Evolutionary conservation across 35 echinoderm and acorn worm genomes (phyloP).

Genomic region (Strongylocentrotus purpuratus): DNA sequence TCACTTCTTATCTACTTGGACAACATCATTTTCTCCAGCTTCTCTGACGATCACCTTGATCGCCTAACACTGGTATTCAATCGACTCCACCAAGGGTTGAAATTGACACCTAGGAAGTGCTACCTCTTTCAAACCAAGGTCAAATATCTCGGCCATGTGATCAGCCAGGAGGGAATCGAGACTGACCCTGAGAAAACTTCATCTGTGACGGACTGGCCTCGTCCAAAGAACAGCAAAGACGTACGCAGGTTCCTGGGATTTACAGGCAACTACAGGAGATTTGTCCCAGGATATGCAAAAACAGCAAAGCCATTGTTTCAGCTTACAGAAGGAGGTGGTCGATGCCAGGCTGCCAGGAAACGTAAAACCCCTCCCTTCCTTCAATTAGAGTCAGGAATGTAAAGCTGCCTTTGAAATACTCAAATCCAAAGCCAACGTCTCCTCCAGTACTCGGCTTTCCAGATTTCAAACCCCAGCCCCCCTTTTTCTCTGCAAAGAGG

Average conservation of each 20-base stretch:
- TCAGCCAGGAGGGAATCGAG: not conserved
- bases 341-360: not conserved
- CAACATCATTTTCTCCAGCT: not conserved
- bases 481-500: not conserved
- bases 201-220: not conserved
- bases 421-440: no score
- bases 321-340: not conserved
- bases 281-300: not conserved
- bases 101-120: not conserved
- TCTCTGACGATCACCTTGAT: not conserved
- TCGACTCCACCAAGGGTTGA: not conserved
- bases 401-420: no score
- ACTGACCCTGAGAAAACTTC: not conserved
- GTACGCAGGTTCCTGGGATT: not conserved
- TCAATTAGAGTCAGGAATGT: not conserved
- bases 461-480: no score
- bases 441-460: no score
- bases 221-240: not conserved
- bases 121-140: not conserved
- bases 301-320: not conserved
- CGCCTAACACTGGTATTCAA: not conserved
- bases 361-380: not conserved
- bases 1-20: not conserved
- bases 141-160: not conserved
- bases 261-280: not conserved